These are phyloP conservation scores for Sesia apiformis DNA, from an alignment of 2,888 invertebrate species.

Conservation along the genomic window DNA sequence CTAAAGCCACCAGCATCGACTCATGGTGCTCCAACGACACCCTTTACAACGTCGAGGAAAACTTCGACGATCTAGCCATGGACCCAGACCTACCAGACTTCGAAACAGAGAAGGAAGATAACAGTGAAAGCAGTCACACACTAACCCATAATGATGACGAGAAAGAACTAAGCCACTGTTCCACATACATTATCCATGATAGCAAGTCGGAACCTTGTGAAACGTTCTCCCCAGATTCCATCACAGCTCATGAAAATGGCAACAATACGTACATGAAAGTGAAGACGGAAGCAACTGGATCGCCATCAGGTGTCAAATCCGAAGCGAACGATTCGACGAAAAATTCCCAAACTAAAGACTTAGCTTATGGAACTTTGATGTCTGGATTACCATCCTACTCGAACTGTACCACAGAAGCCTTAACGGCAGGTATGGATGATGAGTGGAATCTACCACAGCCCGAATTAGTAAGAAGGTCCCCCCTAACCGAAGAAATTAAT, in stretches of 20 bases:
- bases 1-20: conserved; percentile 76
- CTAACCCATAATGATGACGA: conserved; percentile 57
- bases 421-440: conserved; percentile 37
- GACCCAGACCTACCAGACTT: conserved; percentile 47
- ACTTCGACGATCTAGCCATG: conserved; percentile 62
- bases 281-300: conserved; percentile 37
- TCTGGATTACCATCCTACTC: conserved; percentile 55
- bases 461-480: conserved; percentile 49
- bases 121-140: conserved; percentile 56
- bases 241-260: conserved; percentile 53
- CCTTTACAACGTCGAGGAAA: conserved; percentile 77
- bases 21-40: conserved; percentile 80
- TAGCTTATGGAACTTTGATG: conserved; percentile 54
- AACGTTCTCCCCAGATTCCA: conserved; percentile 60
- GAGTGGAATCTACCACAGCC: conserved; percentile 49
- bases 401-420: conserved; percentile 50
- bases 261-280: conserved; percentile 58
- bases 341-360: conserved; percentile 50
- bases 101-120: conserved; percentile 29
- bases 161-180: conserved; percentile 47
- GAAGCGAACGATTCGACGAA: conserved; percentile 49
- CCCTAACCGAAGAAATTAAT: conserved; percentile 25
- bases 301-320: conserved; percentile 41
- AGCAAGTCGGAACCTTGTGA: conserved; percentile 53
- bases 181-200: conserved; percentile 60